phyloP scores from a whole-genome alignment of 1,140 invertebrate genomes.

The Drosophila insularis region DNA sequence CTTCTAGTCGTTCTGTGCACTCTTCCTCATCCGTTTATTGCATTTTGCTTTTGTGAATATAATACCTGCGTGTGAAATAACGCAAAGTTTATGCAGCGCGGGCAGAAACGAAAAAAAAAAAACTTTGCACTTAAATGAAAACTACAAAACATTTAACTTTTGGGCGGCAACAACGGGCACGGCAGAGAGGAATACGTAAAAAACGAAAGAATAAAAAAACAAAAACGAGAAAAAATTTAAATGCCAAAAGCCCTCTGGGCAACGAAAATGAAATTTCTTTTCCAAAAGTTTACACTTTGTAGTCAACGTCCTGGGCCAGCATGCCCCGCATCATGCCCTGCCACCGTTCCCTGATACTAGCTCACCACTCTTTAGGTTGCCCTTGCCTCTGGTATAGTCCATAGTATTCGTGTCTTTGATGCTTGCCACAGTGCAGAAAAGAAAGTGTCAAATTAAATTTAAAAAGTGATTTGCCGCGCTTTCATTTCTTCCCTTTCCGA shows the following conservation, averaged over 20 bases:
- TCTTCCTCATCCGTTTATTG: constrained; percentile 52
- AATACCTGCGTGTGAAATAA: constrained; percentile 79
- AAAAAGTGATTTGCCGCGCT: constrained; percentile 76
- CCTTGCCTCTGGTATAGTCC: constrained; percentile 24
- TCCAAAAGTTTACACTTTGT: constrained; percentile 71
- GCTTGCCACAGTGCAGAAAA: constrained; percentile 44
- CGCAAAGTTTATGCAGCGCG: constrained; percentile 73
- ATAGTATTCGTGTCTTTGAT: constrained; percentile 58
- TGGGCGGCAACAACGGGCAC: constrained; percentile 4
- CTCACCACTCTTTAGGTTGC: not conserved
- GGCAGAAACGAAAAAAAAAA: constrained; percentile 20
- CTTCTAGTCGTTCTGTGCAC: constrained; percentile 5
- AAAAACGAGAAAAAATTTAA: constrained; percentile 63
- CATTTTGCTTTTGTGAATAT: constrained; percentile 69
- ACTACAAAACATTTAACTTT: constrained; percentile 77
- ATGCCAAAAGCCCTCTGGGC: constrained; percentile 59
- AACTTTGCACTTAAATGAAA: constrained; percentile 77
- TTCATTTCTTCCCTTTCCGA: constrained; percentile 29
- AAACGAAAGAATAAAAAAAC: not conserved
- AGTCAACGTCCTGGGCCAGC: constrained; percentile 26
- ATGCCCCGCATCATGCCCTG: too few species aligned
- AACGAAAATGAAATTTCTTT: constrained; percentile 71
- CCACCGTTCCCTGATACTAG: too few species aligned
- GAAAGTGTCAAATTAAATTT: constrained; percentile 80
- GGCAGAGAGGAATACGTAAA: not conserved